Conservation (phyloP, 1,140 invertebrate species). For the Carposina sasakii region DNA sequence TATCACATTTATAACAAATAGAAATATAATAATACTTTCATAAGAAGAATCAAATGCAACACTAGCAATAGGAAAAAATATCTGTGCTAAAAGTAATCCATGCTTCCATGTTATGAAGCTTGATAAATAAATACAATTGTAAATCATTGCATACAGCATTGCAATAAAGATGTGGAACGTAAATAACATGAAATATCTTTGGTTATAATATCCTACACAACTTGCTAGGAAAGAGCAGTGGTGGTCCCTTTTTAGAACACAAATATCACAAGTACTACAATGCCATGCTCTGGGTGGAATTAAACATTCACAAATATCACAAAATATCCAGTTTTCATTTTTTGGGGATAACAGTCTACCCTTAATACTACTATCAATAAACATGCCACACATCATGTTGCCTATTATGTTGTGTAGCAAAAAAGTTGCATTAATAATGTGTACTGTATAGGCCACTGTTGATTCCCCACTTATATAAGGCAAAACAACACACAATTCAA, state of each 20-base stretch:
- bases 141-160: background rate
- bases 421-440: background rate
- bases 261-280: background rate
- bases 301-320: background rate
- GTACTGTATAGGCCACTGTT: constrained; percentile 27
- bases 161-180: background rate
- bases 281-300: background rate
- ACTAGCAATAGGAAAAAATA: background rate
- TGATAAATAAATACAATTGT: background rate
- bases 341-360: background rate
- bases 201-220: background rate
- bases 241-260: background rate
- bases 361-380: background rate
- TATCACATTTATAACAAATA: background rate
- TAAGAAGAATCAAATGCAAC: background rate
- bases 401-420: background rate
- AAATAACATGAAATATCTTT: background rate
- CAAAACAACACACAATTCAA: constrained; percentile 61
- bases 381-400: background rate
- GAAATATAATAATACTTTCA: background rate
- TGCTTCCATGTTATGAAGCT: background rate
- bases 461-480: constrained; percentile 49
- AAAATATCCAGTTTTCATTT: background rate
- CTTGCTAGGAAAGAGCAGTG: background rate
- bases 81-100: background rate